These are phyloP conservation scores for Ophthalmotilapia sp. DNA, from an alignment of 2,113 vertebrate genomes.

Conservation along the genomic window DNA sequence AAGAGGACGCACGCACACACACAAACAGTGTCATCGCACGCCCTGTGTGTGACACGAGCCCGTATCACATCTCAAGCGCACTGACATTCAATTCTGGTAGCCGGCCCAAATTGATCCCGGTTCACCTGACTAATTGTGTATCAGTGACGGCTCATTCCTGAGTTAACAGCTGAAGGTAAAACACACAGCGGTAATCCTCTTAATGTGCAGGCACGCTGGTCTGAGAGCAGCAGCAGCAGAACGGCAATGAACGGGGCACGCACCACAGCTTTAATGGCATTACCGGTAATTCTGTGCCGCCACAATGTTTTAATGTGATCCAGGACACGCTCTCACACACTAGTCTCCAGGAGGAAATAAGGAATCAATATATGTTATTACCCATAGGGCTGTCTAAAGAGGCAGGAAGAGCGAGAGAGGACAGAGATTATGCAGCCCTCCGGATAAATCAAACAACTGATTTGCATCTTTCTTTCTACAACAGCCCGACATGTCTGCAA, in stretches of 20 bases:
- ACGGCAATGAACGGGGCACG: neutral
- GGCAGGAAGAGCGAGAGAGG: constrained; percentile 28
- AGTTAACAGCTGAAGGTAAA: constrained; percentile 56
- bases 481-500: neutral
- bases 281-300: constrained; percentile 65
- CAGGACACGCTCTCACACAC: constrained; percentile 14
- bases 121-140: constrained; percentile 40
- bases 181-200: constrained; percentile 60
- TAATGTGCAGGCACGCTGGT: constrained; percentile 45
- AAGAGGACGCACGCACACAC: neutral
- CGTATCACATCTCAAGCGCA: neutral
- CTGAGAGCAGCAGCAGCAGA: constrained; percentile 24
- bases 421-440: neutral
- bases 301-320: constrained; percentile 56
- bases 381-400: constrained; percentile 20
- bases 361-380: constrained; percentile 52
- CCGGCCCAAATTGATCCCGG: constrained; percentile 25
- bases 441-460: constrained; percentile 17
- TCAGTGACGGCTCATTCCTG: constrained; percentile 50
- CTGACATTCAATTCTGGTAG: constrained; percentile 44
- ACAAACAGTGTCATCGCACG: neutral
- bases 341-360: constrained; percentile 46
- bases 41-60: neutral
- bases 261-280: constrained; percentile 67
- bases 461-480: neutral